Evolutionary conservation across 2,888 invertebrate genomes (phyloP).

Genomic region (Drosophila aldrichi): DNA sequence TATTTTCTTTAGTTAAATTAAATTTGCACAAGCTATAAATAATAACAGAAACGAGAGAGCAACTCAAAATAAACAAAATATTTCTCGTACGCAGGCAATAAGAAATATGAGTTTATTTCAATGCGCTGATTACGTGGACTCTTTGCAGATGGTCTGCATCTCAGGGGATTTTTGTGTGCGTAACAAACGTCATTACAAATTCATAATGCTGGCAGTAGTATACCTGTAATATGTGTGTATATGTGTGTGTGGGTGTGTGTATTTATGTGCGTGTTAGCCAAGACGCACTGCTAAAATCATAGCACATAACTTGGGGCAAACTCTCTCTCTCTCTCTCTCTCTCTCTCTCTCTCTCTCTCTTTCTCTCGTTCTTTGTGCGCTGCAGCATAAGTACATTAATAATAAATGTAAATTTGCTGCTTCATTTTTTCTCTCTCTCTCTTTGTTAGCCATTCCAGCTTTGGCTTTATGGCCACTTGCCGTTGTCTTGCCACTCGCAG

Average conservation of each 20-base stretch:
- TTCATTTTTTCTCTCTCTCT: constrained; percentile 18
- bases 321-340: constrained; percentile 23
- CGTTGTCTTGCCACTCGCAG: constrained; percentile 47
- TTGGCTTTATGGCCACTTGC: neutral
- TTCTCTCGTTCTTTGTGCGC: constrained; percentile 28
- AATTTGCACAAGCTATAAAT: constrained; percentile 12
- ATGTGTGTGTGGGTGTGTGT: constrained; percentile 14
- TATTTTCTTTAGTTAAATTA: constrained; percentile 11
- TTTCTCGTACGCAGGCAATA: constrained; percentile 11
- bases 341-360: too few relatives aligned
- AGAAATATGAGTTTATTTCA: constrained; percentile 46
- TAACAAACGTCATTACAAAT: constrained; percentile 61
- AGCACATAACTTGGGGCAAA: constrained; percentile 43
- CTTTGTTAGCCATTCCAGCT: constrained; percentile 5
- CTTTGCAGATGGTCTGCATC: constrained; percentile 46
- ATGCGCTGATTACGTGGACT: constrained; percentile 41
- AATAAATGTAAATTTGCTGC: constrained; percentile 75
- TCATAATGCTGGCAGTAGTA: constrained; percentile 58
- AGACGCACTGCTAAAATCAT: constrained; percentile 56
- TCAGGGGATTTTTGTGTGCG: constrained; percentile 28
- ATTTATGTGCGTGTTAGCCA: constrained; percentile 10
- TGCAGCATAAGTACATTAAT: constrained; percentile 70
- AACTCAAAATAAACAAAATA: neutral
- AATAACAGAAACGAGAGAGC: neutral
- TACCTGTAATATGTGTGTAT: constrained; percentile 8